Base-by-base conservation (phyloP, 2,888 invertebrate species). In the Lasioglossum leucozonium region DNA sequence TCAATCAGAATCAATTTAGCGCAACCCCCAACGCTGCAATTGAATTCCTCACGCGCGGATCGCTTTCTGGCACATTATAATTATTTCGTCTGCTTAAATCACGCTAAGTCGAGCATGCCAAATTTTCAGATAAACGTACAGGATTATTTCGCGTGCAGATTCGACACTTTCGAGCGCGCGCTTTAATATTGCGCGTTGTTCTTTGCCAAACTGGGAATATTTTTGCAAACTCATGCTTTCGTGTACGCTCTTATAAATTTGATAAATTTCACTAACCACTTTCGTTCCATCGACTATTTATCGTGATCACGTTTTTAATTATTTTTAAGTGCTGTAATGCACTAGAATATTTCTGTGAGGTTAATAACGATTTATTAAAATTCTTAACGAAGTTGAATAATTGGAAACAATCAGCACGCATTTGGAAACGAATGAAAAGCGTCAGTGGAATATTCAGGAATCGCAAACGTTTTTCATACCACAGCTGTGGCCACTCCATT, bases 1-100 rank as follows among this genome's bases (percentile, higher is more conserved):
- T 67, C 73, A 79, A 73, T 74, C 51, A 69, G 40, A 42, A 42
- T 74, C 30, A 79, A 74, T 74, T 74, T 67, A 42, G 42, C 51
- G 26, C 34, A 18, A 6, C 13, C 42, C 30, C 42, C 22, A 34
- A 0, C 26, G 11, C 55, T 34, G 30, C 67, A 26, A 76, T 80
- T 76, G 10, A 71, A 71, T 76, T 51, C 30, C 18, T 72, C n/a
- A 6, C 47, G 18, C 26, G 65, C 51, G 34, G n/a, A 69, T 69
- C 67, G 69, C 30, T 51, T 69, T 44, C 22, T 16, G 58, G 13
- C 16, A 16, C 11, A 22, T 34, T 42, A 13, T 37, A 34, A 6
- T 37, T 30, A 8, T 71, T 13, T 8, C 34, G 47, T 62, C 62
- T 44, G 47, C 30, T 62, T 37, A 72, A 55, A 62, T 34, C 58